Conservation (phyloP, 2,797 vertebrate genomes). For the Enteromius unitaeniatus region DNA sequence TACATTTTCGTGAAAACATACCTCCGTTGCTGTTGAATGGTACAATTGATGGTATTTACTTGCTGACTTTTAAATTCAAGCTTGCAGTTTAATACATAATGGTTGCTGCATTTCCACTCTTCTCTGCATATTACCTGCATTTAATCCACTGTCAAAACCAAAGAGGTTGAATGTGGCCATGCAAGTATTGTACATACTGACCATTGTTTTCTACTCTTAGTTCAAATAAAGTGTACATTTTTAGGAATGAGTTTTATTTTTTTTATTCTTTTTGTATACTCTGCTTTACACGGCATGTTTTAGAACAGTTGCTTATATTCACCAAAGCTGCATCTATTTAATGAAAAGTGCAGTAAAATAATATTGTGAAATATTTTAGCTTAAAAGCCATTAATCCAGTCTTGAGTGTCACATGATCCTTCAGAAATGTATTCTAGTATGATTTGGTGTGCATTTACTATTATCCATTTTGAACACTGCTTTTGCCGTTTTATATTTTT, state of each 20-base stretch:
- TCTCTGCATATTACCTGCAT: constrained; percentile 60
- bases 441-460: not conserved
- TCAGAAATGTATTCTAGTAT: not conserved
- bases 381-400: not conserved
- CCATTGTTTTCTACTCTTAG: constrained; percentile 83
- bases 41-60: constrained; percentile 66
- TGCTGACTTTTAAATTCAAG: constrained; percentile 63
- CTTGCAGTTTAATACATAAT: constrained; percentile 64
- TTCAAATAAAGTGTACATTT: constrained; percentile 82
- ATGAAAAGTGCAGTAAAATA: not conserved
- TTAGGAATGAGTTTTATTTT: not conserved
- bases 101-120: constrained; percentile 32
- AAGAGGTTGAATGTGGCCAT: constrained; percentile 81
- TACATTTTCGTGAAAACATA: constrained; percentile 57
- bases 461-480: not conserved
- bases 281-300: not conserved
- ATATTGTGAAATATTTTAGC: not conserved
- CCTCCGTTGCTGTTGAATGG: constrained; percentile 60
- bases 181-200: constrained; percentile 83
- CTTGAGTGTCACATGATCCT: not conserved
- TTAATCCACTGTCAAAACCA: constrained; percentile 79
- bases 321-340: not conserved
- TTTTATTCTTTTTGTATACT: not conserved
- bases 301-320: not conserved
- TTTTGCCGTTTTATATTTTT: not conserved